Percentiles rank a stretch among this genome's conserved stretches.
Evolutionary conservation across 1,140 invertebrate genomes (phyloP).

Genomic region (Adoxophyes honmai): DNA sequence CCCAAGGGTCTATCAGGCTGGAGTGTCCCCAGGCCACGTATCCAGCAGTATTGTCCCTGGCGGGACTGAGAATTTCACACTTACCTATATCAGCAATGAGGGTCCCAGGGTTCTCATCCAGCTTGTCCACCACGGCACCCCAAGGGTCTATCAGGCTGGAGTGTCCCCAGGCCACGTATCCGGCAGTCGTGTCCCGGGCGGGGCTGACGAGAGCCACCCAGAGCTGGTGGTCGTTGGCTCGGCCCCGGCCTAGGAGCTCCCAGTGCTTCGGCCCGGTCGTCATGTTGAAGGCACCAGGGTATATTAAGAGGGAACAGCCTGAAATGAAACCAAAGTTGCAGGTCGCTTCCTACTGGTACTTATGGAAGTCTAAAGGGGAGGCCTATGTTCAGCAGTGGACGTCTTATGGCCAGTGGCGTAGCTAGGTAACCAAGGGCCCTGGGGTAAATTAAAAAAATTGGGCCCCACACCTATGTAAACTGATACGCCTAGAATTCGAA

Average conservation of each 20-base stretch:
- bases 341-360: no score
- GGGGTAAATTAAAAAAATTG: no score
- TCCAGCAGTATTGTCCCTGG: slow-evolving; percentile 66
- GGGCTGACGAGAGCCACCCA: slow-evolving; percentile 87
- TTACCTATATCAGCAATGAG: slow-evolving; percentile 85
- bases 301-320: slow-evolving; percentile 91
- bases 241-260: slow-evolving; percentile 87
- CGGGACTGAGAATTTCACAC: slow-evolving; percentile 8
- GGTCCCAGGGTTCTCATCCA: slow-evolving; percentile 84
- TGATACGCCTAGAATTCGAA: no score
- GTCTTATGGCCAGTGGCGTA: no score
- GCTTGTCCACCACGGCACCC: slow-evolving; percentile 86
- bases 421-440: no score
- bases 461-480: no score
- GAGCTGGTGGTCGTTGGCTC: slow-evolving; percentile 93
- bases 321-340: not conserved
- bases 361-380: no score
- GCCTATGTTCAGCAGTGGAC: no score
- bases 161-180: slow-evolving; percentile 94
- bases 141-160: slow-evolving; percentile 92
- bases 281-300: slow-evolving; percentile 97
- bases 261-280: slow-evolving; percentile 96
- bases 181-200: slow-evolving; percentile 83
- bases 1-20: slow-evolving; percentile 92
- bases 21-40: slow-evolving; percentile 96